These are phyloP conservation scores for Pegoplata infirma DNA, from an alignment of 2,888 invertebrate genomes.

Conservation along the genomic window DNA sequence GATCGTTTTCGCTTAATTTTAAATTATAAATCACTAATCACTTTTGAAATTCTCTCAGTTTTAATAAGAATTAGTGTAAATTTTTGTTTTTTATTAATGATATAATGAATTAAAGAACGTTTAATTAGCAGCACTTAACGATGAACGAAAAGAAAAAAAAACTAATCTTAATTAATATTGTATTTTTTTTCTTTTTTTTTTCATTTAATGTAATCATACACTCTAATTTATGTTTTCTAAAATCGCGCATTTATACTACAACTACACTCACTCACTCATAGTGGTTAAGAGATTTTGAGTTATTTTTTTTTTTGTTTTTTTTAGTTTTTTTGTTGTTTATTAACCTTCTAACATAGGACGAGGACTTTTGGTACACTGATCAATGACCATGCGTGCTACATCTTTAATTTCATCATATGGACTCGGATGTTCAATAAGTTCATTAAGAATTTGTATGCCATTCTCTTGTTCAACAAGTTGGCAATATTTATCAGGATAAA, in stretches of 20 bases:
- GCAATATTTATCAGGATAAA: slow-evolving; percentile 91
- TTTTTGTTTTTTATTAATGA: too few relatives aligned
- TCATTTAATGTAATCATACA: slow-evolving; percentile 39
- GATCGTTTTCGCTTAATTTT: too few relatives aligned
- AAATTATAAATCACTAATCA: too few relatives aligned
- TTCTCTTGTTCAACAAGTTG: slow-evolving; percentile 90
- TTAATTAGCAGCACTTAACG: slow-evolving; percentile 35
- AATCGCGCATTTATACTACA: slow-evolving; percentile 42
- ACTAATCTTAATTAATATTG: slow-evolving; percentile 35
- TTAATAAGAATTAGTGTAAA: too few relatives aligned
- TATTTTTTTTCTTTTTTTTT: slow-evolving; percentile 23
- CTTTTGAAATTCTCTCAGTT: too few relatives aligned
- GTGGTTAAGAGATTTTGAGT: slow-evolving; percentile 33
- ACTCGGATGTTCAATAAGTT: slow-evolving; percentile 81
- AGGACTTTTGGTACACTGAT: slow-evolving; percentile 80
- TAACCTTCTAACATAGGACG: slow-evolving; percentile 73
- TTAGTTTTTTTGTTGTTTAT: too few relatives aligned
- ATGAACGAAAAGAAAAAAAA: slow-evolving; percentile 18
- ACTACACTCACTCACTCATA: slow-evolving; percentile 50
- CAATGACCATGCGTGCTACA: slow-evolving; percentile 83
- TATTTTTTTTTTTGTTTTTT: slow-evolving; percentile 15
- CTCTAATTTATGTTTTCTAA: slow-evolving; percentile 30
- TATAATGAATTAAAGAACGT: too few relatives aligned
- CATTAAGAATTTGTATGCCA: slow-evolving; percentile 86
- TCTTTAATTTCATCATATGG: slow-evolving; percentile 84